Evolutionary conservation across 1,140 invertebrate species (phyloP).

Genomic region (Bicyclus anynana): DNA sequence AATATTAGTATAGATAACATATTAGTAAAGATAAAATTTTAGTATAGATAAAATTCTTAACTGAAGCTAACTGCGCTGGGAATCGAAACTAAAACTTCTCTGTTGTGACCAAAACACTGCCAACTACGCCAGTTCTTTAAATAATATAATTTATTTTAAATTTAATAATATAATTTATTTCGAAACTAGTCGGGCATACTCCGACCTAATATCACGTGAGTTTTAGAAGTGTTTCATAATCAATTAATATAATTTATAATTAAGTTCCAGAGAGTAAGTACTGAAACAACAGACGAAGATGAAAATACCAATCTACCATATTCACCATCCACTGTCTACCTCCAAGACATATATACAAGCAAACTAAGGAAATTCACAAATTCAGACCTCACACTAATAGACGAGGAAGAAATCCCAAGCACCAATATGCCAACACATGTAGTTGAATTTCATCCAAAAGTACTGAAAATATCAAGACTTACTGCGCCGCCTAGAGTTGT

Average conservation of each 20-base stretch:
- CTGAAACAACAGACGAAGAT: conserved; percentile 33
- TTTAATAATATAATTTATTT: too few relatives aligned
- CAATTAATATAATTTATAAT: not conserved
- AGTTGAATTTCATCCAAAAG: conserved; percentile 31
- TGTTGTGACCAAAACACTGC: too few relatives aligned
- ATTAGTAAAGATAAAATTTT: too few relatives aligned
- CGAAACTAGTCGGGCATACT: too few relatives aligned
- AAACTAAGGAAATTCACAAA: conserved; percentile 15
- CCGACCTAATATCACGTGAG: too few relatives aligned
- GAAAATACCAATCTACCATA: conserved; percentile 19
- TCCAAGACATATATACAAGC: conserved; percentile 39
- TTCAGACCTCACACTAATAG: not conserved
- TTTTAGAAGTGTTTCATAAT: not conserved
- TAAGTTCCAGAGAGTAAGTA: conserved; percentile 26
- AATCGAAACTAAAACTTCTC: too few relatives aligned
- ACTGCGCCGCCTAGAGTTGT: conserved; percentile 15
- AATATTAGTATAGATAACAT: too few relatives aligned
- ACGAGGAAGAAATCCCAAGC: conserved; percentile 26
- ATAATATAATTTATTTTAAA: too few relatives aligned
- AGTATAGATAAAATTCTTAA: too few relatives aligned
- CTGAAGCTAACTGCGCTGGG: too few relatives aligned
- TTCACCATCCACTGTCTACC: conserved; percentile 33
- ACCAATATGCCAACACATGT: conserved; percentile 26
- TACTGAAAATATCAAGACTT: conserved; percentile 19
- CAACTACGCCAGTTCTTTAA: too few relatives aligned